A percentile compares a stretch with the other conserved stretches of the same genome.
Evolutionary conservation across 2,888 invertebrate species (phyloP).

Genomic region (Ashinkailepas kermadecensis): DNA sequence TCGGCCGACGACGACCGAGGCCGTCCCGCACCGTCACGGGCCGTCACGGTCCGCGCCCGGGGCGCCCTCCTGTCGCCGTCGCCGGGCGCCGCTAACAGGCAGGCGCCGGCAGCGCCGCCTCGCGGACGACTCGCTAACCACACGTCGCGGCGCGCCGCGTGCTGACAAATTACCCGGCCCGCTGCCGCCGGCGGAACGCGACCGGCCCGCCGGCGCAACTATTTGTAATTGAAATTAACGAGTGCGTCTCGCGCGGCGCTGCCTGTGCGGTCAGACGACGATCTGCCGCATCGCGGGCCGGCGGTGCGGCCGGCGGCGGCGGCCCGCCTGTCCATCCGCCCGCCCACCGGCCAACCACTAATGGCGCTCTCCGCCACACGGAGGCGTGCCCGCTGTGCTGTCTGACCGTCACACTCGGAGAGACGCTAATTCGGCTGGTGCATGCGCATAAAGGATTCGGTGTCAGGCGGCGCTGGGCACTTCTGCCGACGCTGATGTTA

Average conservation of each 20-base stretch:
- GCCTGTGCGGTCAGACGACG: slow-evolving; percentile 26
- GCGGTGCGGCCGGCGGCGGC: slow-evolving; percentile 71
- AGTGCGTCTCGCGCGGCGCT: slow-evolving; percentile 31
- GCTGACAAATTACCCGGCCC: neutral
- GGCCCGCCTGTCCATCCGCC: no score
- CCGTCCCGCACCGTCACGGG: neutral
- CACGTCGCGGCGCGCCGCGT: neutral
- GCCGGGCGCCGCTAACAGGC: neutral
- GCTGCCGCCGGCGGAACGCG: neutral
- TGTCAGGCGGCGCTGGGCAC: no score
- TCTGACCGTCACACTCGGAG: no score
- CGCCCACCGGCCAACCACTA: neutral
- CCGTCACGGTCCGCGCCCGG: neutral
- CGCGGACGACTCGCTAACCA: neutral
- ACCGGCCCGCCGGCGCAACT: neutral
- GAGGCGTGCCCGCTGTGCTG: no score
- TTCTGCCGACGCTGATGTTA: no score
- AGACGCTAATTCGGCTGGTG: no score
- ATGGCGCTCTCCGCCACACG: no score
- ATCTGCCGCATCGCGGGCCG: slow-evolving; percentile 34
- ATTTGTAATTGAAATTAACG: slow-evolving; percentile 25
- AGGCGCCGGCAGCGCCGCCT: no score
- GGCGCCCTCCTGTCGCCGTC: neutral
- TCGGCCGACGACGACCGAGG: no score
- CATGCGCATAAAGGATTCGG: no score